Conservation (phyloP, 2,797 vertebrate species). For the Myiothlypis chrysogaster region DNA sequence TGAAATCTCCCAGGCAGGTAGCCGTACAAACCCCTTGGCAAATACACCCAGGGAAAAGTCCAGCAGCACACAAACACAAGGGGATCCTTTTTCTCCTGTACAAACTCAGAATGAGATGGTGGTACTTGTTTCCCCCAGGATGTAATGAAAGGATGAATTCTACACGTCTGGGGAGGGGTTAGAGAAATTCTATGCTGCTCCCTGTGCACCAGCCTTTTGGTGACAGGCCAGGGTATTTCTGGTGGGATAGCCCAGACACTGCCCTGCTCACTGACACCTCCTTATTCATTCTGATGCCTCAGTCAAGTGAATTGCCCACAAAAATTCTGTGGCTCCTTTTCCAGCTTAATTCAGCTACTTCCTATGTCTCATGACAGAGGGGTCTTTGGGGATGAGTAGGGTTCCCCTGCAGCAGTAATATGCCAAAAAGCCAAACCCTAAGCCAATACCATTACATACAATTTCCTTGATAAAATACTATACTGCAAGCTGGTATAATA, state of each 20-base stretch:
- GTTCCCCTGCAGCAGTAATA: background rate
- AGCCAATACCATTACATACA: background rate
- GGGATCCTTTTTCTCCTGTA: background rate
- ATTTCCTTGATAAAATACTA: background rate
- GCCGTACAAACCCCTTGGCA: background rate
- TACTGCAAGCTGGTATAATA: background rate
- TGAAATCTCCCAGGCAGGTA: accelerated
- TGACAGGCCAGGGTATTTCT: background rate
- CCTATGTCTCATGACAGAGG: background rate
- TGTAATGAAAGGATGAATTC: background rate
- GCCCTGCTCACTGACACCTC: background rate
- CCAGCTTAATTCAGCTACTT: background rate
- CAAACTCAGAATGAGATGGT: background rate
- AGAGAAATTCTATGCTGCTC: background rate
- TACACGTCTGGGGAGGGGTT: background rate
- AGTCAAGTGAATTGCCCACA: background rate
- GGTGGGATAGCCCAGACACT: background rate
- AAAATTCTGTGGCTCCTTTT: background rate
- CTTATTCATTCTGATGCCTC: background rate
- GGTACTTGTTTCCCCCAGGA: background rate
- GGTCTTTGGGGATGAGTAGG: background rate
- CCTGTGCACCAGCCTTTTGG: background rate
- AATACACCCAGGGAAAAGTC: background rate
- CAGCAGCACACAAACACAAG: background rate
- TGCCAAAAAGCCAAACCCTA: accelerated